A percentile compares a stretch with the other conserved stretches of the same genome.
These are phyloP conservation scores for Dromococcyx pavoninus DNA, from an alignment of 2,797 vertebrate species.

Conservation along the genomic window DNA sequence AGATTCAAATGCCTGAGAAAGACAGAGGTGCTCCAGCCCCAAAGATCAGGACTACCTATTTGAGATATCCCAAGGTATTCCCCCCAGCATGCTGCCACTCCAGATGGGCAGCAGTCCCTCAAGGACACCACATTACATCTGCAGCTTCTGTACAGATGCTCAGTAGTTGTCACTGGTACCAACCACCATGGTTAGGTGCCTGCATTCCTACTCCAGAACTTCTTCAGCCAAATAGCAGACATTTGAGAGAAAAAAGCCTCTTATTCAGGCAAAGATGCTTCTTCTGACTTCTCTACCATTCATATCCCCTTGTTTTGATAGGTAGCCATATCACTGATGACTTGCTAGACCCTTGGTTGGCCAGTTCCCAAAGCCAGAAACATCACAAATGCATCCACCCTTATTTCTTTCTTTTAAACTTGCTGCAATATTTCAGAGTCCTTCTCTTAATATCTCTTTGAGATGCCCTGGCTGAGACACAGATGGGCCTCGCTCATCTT, in stretches of 20 bases:
- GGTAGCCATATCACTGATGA: neutral
- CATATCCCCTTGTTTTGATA: neutral
- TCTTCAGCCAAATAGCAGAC: neutral
- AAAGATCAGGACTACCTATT: neutral
- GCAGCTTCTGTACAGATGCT: neutral
- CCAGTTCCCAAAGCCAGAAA: neutral
- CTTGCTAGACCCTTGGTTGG: neutral
- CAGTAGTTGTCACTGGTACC: neutral
- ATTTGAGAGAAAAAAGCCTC: neutral
- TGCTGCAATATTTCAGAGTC: neutral
- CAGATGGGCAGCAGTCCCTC: neutral
- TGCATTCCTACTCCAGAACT: neutral
- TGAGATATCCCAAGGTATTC: neutral
- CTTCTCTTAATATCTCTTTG: neutral
- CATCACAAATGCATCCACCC: rapidly evolving
- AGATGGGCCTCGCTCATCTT: neutral
- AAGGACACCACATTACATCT: neutral
- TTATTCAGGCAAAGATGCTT: neutral
- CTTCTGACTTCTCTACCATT: neutral
- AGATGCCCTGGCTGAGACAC: neutral
- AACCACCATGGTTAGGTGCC: too few species aligned
- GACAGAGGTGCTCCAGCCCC: neutral
- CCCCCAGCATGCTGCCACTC: neutral
- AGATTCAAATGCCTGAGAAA: neutral
- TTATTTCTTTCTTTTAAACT: neutral